A percentile compares a stretch with the other conserved stretches of the same genome.
Evolutionary conservation across 2,888 invertebrate genomes (phyloP).

Genomic region (Athetis lepigone): DNA sequence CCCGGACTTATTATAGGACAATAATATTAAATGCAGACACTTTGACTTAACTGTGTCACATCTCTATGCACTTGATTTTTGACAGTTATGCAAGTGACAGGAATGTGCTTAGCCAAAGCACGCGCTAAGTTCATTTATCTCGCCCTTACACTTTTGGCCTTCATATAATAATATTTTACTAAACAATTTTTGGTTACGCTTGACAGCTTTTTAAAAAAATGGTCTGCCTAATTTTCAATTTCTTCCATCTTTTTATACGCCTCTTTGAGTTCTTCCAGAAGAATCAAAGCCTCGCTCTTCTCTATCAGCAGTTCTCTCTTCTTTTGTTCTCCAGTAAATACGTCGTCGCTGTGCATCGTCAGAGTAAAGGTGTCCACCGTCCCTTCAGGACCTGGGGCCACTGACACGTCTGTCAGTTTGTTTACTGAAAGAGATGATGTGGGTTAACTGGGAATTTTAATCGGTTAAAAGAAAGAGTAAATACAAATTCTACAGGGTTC

Average conservation of each 20-base stretch:
- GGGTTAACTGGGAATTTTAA: no score
- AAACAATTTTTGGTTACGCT: background rate
- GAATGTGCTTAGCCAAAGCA: no score
- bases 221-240: slow-evolving; percentile 50
- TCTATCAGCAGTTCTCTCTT: slow-evolving; percentile 79
- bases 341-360: slow-evolving; percentile 76
- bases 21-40: no score
- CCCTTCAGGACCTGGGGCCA: slow-evolving; percentile 75
- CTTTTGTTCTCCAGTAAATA: slow-evolving; percentile 76
- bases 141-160: background rate
- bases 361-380: slow-evolving; percentile 77
- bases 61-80: no score
- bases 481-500: no score
- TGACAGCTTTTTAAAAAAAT: background rate
- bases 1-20: background rate
- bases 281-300: slow-evolving; percentile 69
- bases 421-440: slow-evolving; percentile 75
- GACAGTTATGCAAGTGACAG: no score
- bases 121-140: no score
- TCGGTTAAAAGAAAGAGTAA: no score
- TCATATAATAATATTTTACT: background rate
- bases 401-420: slow-evolving; percentile 78
- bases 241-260: slow-evolving; percentile 82
- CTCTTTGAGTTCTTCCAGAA: slow-evolving; percentile 78
- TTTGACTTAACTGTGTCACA: no score